Conservation (phyloP, 1,140 invertebrate genomes). For the Pachypsylla venusta region DNA sequence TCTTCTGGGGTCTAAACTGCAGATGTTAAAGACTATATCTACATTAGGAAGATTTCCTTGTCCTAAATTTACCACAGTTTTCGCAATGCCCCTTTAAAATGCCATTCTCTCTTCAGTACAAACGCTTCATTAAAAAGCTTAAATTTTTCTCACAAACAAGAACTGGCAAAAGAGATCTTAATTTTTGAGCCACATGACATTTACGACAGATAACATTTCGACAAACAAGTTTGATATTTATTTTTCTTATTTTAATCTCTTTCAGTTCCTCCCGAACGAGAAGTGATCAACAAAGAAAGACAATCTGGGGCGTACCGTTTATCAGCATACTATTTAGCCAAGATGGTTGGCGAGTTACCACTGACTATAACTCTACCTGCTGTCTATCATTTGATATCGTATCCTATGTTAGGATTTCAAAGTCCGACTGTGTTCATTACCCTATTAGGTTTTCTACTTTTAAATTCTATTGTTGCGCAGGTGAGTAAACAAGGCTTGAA, state of each 20-base stretch:
- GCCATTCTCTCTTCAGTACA: too few species aligned
- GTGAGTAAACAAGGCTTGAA: too few species aligned
- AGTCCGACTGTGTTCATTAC: slow-evolving; percentile 49
- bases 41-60: too few species aligned
- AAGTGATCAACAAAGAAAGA: slow-evolving; percentile 71
- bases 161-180: not conserved
- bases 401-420: slow-evolving; percentile 54
- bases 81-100: too few species aligned
- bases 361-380: slow-evolving; percentile 60
- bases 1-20: too few species aligned
- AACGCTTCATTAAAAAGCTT: too few species aligned
- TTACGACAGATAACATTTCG: not conserved
- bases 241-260: slow-evolving; percentile 9
- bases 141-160: not conserved
- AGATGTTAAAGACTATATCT: too few species aligned
- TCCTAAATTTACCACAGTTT: too few species aligned
- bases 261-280: slow-evolving; percentile 63
- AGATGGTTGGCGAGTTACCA: slow-evolving; percentile 70
- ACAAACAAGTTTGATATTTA: slow-evolving; percentile 2
- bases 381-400: slow-evolving; percentile 63
- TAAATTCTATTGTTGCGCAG: slow-evolving; percentile 63
- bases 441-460: slow-evolving; percentile 53
- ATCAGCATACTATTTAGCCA: slow-evolving; percentile 71
- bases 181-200: not conserved
- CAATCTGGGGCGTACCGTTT: slow-evolving; percentile 64